Conservation (phyloP, 2,888 invertebrate genomes). For the Perizoma affinitatum region DNA sequence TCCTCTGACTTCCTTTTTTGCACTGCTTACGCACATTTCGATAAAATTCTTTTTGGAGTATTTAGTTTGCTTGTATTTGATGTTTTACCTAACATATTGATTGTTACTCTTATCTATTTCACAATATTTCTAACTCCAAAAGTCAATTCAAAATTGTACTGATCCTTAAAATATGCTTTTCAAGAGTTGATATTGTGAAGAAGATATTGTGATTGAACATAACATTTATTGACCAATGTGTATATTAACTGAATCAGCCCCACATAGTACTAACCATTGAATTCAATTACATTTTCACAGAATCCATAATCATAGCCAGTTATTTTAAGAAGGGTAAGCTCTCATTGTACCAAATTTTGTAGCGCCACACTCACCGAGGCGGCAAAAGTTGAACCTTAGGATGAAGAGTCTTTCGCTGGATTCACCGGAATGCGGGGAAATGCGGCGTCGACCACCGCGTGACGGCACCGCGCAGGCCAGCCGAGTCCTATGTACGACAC, state of each 20-base stretch:
- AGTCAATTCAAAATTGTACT: not conserved
- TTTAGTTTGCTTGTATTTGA: slow-evolving; percentile 52
- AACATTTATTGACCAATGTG: slow-evolving; percentile 20
- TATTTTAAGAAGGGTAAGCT: slow-evolving; percentile 48
- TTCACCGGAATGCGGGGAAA: slow-evolving; percentile 96
- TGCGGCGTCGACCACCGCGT: slow-evolving; percentile 86
- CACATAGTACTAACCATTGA: slow-evolving; percentile 31
- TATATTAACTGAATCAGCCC: slow-evolving; percentile 17
- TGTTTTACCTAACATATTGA: slow-evolving; percentile 36
- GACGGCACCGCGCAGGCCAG: slow-evolving; percentile 82
- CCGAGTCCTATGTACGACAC: slow-evolving; percentile 86
- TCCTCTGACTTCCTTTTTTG: slow-evolving; percentile 54
- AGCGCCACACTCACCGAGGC: slow-evolving; percentile 98
- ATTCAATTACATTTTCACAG: slow-evolving; percentile 32
- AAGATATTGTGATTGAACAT: slow-evolving; percentile 18
- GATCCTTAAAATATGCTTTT: not conserved
- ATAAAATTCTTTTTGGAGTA: slow-evolving; percentile 47
- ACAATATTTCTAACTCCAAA: slow-evolving; percentile 16
- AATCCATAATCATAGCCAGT: slow-evolving; percentile 26
- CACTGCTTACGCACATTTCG: slow-evolving; percentile 73
- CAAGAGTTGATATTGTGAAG: slow-evolving; percentile 20
- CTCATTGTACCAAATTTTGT: slow-evolving; percentile 79
- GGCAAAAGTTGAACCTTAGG: slow-evolving; percentile 97
- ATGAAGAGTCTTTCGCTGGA: slow-evolving; percentile 99
- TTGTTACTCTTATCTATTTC: slow-evolving; percentile 18